These are phyloP conservation scores for Phymastichus coffea DNA, from an alignment of 1,140 invertebrate genomes.

Conservation along the genomic window DNA sequence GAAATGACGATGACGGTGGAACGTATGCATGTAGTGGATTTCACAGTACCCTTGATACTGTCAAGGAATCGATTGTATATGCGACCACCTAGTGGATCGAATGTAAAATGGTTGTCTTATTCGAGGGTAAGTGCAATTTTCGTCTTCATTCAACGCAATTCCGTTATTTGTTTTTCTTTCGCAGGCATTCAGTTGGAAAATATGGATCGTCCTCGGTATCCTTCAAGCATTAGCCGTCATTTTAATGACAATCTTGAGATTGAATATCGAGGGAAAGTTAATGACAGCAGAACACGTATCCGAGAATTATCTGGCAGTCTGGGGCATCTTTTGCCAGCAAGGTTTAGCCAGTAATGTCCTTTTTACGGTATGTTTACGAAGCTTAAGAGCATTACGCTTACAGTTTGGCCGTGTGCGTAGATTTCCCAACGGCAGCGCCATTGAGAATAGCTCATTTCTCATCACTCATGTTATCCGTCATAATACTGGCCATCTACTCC, in stretches of 20 bases:
- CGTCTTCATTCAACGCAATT: not conserved
- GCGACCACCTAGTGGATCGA: slow-evolving; percentile 7
- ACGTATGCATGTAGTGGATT: slow-evolving; percentile 37
- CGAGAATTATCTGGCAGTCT: slow-evolving; percentile 28
- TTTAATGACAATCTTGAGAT: not conserved
- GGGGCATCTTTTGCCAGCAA: slow-evolving; percentile 42
- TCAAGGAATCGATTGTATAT: slow-evolving; percentile 36
- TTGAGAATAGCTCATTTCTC: slow-evolving; percentile 23
- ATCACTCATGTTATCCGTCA: slow-evolving; percentile 19
- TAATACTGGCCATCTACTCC: slow-evolving; percentile 29
- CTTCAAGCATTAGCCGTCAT: too few relatives aligned
- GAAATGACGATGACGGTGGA: slow-evolving; percentile 38
- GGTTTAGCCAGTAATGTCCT: slow-evolving; percentile 34
- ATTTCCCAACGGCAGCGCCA: slow-evolving; percentile 1
- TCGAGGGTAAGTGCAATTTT: slow-evolving; percentile 32
- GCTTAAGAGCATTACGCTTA: not conserved
- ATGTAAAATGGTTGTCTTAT: slow-evolving; percentile 39
- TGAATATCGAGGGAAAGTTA: slow-evolving; percentile 30
- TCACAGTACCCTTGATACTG: slow-evolving; percentile 37
- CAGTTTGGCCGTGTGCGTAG: too few relatives aligned
- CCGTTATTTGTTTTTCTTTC: not conserved
- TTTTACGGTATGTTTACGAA: not conserved
- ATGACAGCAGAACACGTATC: not conserved
- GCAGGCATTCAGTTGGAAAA: not conserved
- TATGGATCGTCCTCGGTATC: not conserved